Evolutionary conservation across 2,888 invertebrate species (phyloP), one percentile per base, ranked within the genome.

Genomic region (Hemaris fuciformis): DNA sequence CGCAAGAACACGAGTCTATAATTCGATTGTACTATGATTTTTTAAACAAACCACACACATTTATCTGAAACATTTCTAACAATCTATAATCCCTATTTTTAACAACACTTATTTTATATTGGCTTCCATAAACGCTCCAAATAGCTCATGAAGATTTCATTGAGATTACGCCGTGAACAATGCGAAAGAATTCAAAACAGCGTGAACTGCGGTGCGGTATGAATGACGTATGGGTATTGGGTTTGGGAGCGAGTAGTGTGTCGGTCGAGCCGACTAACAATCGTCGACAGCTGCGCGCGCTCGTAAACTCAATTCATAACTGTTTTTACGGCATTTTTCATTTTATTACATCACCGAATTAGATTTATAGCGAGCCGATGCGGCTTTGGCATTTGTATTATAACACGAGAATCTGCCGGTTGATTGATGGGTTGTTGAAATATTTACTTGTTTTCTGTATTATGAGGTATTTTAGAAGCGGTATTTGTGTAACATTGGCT

Each of bases 321-420:
- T 41, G 64, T 66, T 66, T 83, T 83, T 81, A 85, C 79, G 66
- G 80, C 83, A 79, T 82, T 84, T 83, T 81, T 80, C 69, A 68
- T 80, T 86, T 85, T 82, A 87, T 76, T 77, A 70, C 81, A 66
- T 59, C 59, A 67, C 83, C 66, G 78, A 83, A 79, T 85, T 85
- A 85, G 84, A 84, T 81, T 80, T 78, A 85, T 20, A 38, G 53
- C 20, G n/a, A 48, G 41, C 23, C 41, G 48, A 48, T 22, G 53
- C 41, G 25, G 60, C 48, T 53, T 53, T n/a, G 53, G 3, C 41
- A 25, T 53, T 53, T 53, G 10, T n/a, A 27, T 45, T 45, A 2
- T 22, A 23, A 45, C 13, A 45, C 22, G 13, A 1, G 45, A 6
- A 43, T 43, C 7, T 7, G 20, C 27, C 6, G 10, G 31, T 34